Evolutionary conservation across 2,888 invertebrate species (phyloP), one percentile per base, ranked within the genome.

Genomic region (Eupithecia abbreviata): DNA sequence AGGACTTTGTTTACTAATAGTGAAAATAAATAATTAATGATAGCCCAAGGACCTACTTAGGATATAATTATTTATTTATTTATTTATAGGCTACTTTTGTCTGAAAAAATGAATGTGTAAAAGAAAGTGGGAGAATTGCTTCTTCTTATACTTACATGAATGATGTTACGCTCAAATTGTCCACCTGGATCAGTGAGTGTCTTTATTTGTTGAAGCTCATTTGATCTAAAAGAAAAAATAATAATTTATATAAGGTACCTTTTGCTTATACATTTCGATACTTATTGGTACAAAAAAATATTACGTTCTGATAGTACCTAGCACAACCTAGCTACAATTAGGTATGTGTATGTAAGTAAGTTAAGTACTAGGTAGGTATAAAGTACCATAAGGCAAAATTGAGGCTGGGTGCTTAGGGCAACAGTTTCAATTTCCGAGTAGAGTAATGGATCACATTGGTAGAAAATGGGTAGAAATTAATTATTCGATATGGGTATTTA

Each of bases 131-230:
- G n/a, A n/a, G 7, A 3, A 13, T n/a, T n/a, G 18, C 9, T 18
- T 0, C 9, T 4, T 58, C 6, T 4, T 62, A 45, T 15, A 81
- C 80, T 75, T 87, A 94, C 94, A 87, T 93, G 82, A 75, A 85
- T 84, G 45, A 94, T 87, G 73, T 88, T 90, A 65, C 79, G 73
- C 84, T 92, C 92, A 77, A 94, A 89, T 79, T 90, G 89, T 74
- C 91, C 92, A 65, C 89, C 90, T 47, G 87, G 82, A 45, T 79
- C 84, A 18, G 93, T 93, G 7, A 93, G 83, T 6, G 86, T 82
- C 84, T 91, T 93, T 58, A 94, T 91, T 83, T 90, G 84, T 75
- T 92, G 87, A 41, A 94, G 70, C 83, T 94, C 93, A 30, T 84
- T 77, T 18, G 90, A 89, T 84, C 94, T 95, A 75, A 79, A 80